These are phyloP conservation scores for Adelges cooleyi DNA, from an alignment of 1,140 invertebrate genomes.

Conservation along the genomic window DNA sequence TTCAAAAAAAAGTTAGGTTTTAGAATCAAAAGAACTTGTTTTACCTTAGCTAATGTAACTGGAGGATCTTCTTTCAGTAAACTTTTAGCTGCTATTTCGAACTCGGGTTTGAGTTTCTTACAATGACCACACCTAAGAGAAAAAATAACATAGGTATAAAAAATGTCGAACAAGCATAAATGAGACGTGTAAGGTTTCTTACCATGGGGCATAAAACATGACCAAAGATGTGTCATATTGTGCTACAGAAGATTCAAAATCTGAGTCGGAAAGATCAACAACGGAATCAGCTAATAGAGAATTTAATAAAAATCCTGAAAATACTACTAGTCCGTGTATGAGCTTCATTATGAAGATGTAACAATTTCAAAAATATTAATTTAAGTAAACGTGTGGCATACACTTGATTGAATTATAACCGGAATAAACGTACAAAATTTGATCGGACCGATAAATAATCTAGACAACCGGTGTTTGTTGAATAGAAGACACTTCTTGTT, in stretches of 20 bases:
- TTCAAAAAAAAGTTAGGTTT: too few species aligned
- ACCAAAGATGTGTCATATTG: slow-evolving; percentile 83
- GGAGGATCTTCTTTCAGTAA: slow-evolving; percentile 80
- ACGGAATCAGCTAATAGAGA: slow-evolving; percentile 41
- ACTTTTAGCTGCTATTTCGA: slow-evolving; percentile 80
- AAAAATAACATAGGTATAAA: slow-evolving; percentile 14
- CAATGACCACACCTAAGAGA: slow-evolving; percentile 83
- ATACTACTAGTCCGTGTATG: not conserved
- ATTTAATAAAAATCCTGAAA: not conserved
- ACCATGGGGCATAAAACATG: slow-evolving; percentile 99
- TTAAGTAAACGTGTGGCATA: too few species aligned
- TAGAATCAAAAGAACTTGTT: slow-evolving; percentile 24
- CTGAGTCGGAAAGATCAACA: slow-evolving; percentile 69
- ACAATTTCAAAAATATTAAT: too few species aligned
- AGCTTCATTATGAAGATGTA: slow-evolving; percentile 7
- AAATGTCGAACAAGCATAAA: not conserved
- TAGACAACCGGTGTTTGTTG: too few species aligned
- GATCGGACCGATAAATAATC: too few species aligned
- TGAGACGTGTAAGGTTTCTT: slow-evolving; percentile 40
- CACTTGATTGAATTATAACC: not conserved
- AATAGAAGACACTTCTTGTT: not conserved
- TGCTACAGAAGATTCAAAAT: slow-evolving; percentile 63
- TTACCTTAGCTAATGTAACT: slow-evolving; percentile 75
- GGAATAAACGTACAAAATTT: too few species aligned
- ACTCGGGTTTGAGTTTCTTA: slow-evolving; percentile 94